These are phyloP conservation scores for Desmodus rotundus DNA, from an alignment of 2,113 vertebrate genomes.

Conservation along the genomic window DNA sequence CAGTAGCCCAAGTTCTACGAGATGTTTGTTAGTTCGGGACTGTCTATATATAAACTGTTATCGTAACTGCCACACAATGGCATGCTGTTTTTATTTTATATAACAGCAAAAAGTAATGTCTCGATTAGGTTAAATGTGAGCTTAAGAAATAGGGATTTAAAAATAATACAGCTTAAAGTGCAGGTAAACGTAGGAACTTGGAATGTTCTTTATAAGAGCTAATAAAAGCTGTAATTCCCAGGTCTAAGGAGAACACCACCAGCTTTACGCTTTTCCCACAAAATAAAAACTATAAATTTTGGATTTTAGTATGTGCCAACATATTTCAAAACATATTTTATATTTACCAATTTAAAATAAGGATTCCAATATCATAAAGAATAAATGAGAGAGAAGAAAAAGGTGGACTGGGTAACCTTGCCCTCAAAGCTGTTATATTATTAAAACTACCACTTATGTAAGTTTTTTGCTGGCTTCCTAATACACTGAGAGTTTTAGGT, in stretches of 20 bases:
- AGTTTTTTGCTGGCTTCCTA: not conserved
- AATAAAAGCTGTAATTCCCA: not conserved
- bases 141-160: slow-evolving; percentile 62
- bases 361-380: slow-evolving; percentile 28
- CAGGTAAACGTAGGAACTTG: slow-evolving; percentile 21
- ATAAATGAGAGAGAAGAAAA: not conserved
- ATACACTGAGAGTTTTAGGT: not conserved
- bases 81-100: slow-evolving; percentile 78
- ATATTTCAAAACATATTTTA: slow-evolving; percentile 37
- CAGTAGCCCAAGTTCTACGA: not conserved
- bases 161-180: slow-evolving; percentile 38
- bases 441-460: not conserved
- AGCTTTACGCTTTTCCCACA: not conserved
- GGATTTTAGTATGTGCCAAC: not conserved
- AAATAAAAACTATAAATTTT: not conserved
- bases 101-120: slow-evolving; percentile 70
- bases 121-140: slow-evolving; percentile 53
- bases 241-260: not conserved
- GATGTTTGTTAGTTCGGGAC: slow-evolving; percentile 54
- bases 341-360: slow-evolving; percentile 9
- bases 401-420: not conserved
- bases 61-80: slow-evolving; percentile 74
- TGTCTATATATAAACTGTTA: slow-evolving; percentile 80
- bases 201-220: not conserved
- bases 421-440: not conserved